Evolutionary conservation across 2,797 vertebrate genomes (phyloP).

Genomic region (Crax fasciolata): DNA sequence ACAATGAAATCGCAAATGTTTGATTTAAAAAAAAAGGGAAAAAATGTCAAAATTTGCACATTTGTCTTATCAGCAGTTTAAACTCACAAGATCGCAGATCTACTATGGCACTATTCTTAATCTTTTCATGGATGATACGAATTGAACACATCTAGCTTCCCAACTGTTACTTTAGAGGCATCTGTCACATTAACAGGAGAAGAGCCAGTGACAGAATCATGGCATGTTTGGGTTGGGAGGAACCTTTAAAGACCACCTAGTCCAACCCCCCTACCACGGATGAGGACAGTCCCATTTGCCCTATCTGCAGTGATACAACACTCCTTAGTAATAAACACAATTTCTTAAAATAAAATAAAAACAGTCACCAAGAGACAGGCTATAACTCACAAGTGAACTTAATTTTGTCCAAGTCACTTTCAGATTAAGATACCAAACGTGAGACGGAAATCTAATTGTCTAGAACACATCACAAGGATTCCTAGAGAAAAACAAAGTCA

Average conservation of each 20-base stretch:
- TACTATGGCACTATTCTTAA: not conserved
- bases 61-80: not conserved
- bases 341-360: not conserved
- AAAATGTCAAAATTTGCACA: not conserved
- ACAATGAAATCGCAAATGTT: not conserved
- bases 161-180: not conserved
- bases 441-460: not conserved
- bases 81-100: not conserved
- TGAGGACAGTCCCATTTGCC: not conserved
- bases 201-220: not conserved
- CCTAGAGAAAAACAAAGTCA: not conserved
- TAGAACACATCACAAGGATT: not conserved
- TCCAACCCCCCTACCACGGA: too few species aligned
- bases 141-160: not conserved
- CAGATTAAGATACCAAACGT: not conserved
- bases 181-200: not conserved
- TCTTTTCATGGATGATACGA: not conserved
- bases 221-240: too few species aligned
- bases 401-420: not conserved
- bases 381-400: not conserved
- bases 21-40: not conserved
- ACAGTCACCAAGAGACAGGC: not conserved
- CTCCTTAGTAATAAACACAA: not conserved
- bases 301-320: not conserved
- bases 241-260: too few species aligned